Conservation (phyloP, 2,113 vertebrate genomes). For the Heliornis fulica region DNA sequence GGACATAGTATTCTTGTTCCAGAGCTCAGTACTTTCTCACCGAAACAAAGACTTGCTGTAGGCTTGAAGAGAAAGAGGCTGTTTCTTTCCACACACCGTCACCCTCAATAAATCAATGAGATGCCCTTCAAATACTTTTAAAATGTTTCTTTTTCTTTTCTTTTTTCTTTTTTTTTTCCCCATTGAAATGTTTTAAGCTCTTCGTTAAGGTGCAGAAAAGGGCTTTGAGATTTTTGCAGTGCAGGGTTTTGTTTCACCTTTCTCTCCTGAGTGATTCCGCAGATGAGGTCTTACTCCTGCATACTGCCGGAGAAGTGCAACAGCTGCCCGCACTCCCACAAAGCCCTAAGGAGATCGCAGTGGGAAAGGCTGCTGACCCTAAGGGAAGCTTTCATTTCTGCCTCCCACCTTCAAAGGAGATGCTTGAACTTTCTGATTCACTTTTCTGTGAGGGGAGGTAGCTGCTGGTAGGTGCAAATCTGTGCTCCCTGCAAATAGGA, state of each 20-base stretch:
- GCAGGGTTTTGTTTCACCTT: background rate
- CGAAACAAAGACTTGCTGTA: background rate
- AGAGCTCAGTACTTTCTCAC: background rate
- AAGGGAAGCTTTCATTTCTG: background rate
- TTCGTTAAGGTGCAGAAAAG: background rate
- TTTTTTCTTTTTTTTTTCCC: background rate
- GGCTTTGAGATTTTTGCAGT: background rate
- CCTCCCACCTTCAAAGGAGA: background rate
- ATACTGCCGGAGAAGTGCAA: background rate
- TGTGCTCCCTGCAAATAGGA: background rate
- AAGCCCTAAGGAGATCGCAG: background rate
- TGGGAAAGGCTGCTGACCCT: background rate
- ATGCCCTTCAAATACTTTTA: conserved; percentile 25
- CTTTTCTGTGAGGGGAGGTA: background rate
- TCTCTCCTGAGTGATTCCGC: background rate
- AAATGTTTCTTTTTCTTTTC: background rate
- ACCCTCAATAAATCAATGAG: conserved; percentile 48
- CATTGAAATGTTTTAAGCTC: background rate
- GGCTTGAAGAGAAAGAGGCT: conserved; percentile 9
- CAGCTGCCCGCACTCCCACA: background rate
- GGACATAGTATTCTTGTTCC: background rate
- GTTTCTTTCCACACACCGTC: conserved; percentile 29
- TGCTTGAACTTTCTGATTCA: background rate
- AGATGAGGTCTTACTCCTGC: background rate
- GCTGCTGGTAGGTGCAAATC: background rate